Base-by-base conservation (phyloP, 2,797 vertebrate species). In the Fratercula arctica region DNA sequence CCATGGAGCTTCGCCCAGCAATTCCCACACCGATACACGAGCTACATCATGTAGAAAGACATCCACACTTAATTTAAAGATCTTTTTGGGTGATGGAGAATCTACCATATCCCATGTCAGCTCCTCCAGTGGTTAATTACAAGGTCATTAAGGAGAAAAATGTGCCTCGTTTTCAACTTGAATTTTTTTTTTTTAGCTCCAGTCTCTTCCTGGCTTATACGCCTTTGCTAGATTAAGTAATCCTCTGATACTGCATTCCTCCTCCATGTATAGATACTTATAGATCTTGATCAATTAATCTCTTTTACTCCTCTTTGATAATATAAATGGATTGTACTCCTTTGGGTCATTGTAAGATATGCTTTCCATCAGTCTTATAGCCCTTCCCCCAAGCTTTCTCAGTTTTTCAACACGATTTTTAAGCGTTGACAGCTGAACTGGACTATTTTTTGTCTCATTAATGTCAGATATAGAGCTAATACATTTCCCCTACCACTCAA, bases 71-170 rank as follows among this genome's bases (percentile, higher is more conserved):
- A 80, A 92, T 93, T 94, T 93, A 87, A 92, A 72, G 73, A 93
- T 85, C 81, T 93, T 91, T 92, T 81, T 51, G 61, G 79, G 79
- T 93, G 95, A 94, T 92, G 69, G 76, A 96, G 85, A 91, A 93
- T 43, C 61, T 93, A 83, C 75, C 43, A 25, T 89, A 85, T 78
- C 82, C 95, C 59, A 53, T 57, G 82, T 69, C 72, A 89, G 61
- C 76, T 89, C 67, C 73, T 90, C 85, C 87, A 81, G 76, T 63
- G 46, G 89, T 96, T 96, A 95, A 95, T 96, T 96, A 93, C 87
- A 84, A 78, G 59, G 76, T 51, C 57, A 73, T 87, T 96, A 96
- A 79, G 59, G 54, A 91, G 81, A 94, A 94, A 94, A 91, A 91
- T 86, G 48, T 91, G 39, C 82, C 73, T 92, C 7, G 1, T 73